Percentiles rank a stretch among this genome's conserved stretches.
Conservation (phyloP, 2,888 invertebrate genomes). For the Xestia rhomboidea region DNA sequence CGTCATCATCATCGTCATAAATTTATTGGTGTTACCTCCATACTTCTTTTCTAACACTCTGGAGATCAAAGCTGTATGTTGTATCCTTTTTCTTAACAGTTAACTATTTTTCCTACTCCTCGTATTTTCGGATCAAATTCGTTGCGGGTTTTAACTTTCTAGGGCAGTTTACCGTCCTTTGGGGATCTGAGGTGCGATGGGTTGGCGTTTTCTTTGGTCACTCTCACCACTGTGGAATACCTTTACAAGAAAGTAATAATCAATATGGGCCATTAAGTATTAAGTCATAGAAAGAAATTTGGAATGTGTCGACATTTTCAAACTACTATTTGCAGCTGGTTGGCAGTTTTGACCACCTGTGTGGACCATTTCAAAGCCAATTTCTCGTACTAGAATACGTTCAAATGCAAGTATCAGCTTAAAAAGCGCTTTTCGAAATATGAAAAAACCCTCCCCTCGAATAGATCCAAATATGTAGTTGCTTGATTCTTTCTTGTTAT, state of each 20-base stretch:
- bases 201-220: background rate
- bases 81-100: background rate
- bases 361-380: no score
- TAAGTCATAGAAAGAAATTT: background rate
- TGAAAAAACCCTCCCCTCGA: background rate
- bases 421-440: background rate
- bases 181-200: background rate
- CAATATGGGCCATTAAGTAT: background rate
- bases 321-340: background rate
- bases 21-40: background rate
- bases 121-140: conserved; percentile 27
- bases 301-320: background rate
- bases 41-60: background rate
- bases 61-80: background rate
- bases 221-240: background rate
- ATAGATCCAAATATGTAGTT: background rate
- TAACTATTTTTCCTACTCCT: background rate
- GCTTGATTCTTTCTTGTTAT: conserved; percentile 4
- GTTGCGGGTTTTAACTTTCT: conserved; percentile 9
- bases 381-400: background rate
- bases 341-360: background rate
- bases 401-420: background rate
- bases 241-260: no score
- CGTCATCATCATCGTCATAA: background rate
- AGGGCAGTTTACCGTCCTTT: conserved; percentile 7